Evolutionary conservation across 1,140 invertebrate species (phyloP), one percentile per base, ranked within the genome.

Genomic region (Telenomus remus): DNA sequence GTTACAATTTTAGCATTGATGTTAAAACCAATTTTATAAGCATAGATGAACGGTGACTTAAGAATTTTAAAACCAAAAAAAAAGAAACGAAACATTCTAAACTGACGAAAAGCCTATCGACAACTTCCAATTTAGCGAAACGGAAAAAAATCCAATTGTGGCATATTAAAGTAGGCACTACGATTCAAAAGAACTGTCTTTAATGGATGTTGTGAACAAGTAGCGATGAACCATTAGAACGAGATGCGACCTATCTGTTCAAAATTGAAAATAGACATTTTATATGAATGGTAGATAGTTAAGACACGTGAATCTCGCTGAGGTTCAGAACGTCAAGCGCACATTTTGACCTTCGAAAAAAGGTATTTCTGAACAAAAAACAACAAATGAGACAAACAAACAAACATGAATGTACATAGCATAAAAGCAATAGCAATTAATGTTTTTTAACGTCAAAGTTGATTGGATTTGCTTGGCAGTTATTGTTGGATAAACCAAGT

Each of bases 221-320:
- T 74, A 68, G 56, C 63, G 54, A 27, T 27, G 19, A 55, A 44
- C 50, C 37, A 66, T 49, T 56, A 66, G 46, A 56, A 61, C 27
- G 44, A 57, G 54, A 57, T 47, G 51, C 37, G 48, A 54, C 42
- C 16, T 63, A 44, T 63, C 54, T 59, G 55, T 56, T 72, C 54
- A 47, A 66, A 73, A 65, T 44, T 61, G 34, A 59, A 50, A 11
- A 37, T 35, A 16, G 59, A 44, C 51, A 51, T 64, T 64, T 64
- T 64, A 43, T 72, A 72, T 65, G 49, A 27, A 55, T 15, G 42
- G 43, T 72, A 72, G 54, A 72, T 37, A 55, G 70, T 73, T 73
- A 73, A 73, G 70, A 65, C 48, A 73, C 61, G 70, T 47, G 60
- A 73, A 65, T 73, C 70, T 73, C 43, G 55, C 55, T 73, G 61